Evolutionary conservation across 2,888 invertebrate genomes (phyloP), one percentile per base, ranked within the genome.

Genomic region (Aradus depressus): DNA sequence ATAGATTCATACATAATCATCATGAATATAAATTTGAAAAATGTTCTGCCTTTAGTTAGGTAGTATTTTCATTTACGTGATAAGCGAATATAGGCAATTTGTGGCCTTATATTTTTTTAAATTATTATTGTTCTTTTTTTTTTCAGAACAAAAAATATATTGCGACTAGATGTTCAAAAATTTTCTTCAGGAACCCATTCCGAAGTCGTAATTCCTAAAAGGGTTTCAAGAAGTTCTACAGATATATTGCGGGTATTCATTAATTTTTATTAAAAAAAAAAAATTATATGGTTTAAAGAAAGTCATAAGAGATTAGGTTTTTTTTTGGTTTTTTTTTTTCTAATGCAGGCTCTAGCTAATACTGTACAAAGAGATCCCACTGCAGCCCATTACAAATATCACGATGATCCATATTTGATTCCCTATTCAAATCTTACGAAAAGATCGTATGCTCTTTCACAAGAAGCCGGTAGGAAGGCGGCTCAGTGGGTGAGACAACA

Each of bases 401-500:
- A 88, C 62, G 93, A 95, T 74, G 95, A 95, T 69, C 92, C 93
- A 0, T 90, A 73, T 63, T 72, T 92, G 14, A 82, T 83, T 58
- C 92, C 92, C 0, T 67, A 72, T 52, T 86, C 84, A 6, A 84
- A 81, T 67, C 55, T 69, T 3, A 73, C 65, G 59, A 81, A 87
- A 67, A 72, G 90, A 55, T 70, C 76, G 0, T 91, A 75, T 69
- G 81, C 89, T 0, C 69, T 93, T 63, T 76, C 91, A 1, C 82
- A 84, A 59, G 91, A 92, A 67, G 76, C 90, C 4, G 92, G 92
- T 2, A 76, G 81, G 18, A 89, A 86, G 68, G 84, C 91, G 8
- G 92, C 92, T 0, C 76, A 78, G 51, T 92, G 87, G 85, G 74
- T 92, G 50, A 72, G 80, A 56, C 75, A 84, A 59, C 75, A 86